These are phyloP conservation scores for Prorops nasuta DNA, from an alignment of 1,140 invertebrate species.

Conservation along the genomic window DNA sequence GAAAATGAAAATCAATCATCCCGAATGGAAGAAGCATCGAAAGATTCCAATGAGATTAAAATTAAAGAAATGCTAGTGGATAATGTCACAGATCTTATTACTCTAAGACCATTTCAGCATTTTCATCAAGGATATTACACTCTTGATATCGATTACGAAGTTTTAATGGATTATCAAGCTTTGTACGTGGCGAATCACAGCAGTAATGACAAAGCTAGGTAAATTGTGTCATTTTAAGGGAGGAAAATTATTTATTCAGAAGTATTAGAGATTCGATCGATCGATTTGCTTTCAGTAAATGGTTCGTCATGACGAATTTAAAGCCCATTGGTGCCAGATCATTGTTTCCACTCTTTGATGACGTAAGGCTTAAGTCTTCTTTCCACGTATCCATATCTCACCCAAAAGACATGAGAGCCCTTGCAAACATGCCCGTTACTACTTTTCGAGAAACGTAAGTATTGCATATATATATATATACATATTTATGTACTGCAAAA, in stretches of 20 bases:
- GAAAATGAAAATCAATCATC: too few relatives aligned
- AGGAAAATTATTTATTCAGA: too few relatives aligned
- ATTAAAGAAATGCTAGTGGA: too few relatives aligned
- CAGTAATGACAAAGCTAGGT: conserved; percentile 3
- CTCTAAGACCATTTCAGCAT: too few relatives aligned
- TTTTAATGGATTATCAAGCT: conserved; percentile 16
- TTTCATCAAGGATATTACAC: too few relatives aligned
- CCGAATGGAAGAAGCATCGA: too few relatives aligned
- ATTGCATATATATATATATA: too few relatives aligned
- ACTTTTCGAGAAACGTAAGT: conserved; percentile 34
- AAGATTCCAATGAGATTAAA: neutral
- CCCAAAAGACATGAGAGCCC: conserved; percentile 30
- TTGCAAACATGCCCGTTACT: conserved; percentile 49
- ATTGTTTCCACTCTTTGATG: conserved; percentile 74
- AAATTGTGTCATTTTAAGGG: too few relatives aligned
- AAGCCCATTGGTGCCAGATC: conserved; percentile 62
- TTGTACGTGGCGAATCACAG: conserved; percentile 26
- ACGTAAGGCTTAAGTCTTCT: conserved; percentile 63
- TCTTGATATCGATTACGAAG: conserved; percentile 38
- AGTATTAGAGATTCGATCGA: neutral
- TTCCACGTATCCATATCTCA: conserved; percentile 49
- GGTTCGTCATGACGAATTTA: conserved; percentile 62
- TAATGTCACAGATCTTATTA: too few relatives aligned
- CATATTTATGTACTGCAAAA: too few relatives aligned
- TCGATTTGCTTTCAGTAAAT: conserved; percentile 42